Percentiles rank a stretch among this genome's conserved stretches.
Evolutionary conservation across 64 coral and sea anemone species (phyloP).

Genomic region (Montipora efflorescens): DNA sequence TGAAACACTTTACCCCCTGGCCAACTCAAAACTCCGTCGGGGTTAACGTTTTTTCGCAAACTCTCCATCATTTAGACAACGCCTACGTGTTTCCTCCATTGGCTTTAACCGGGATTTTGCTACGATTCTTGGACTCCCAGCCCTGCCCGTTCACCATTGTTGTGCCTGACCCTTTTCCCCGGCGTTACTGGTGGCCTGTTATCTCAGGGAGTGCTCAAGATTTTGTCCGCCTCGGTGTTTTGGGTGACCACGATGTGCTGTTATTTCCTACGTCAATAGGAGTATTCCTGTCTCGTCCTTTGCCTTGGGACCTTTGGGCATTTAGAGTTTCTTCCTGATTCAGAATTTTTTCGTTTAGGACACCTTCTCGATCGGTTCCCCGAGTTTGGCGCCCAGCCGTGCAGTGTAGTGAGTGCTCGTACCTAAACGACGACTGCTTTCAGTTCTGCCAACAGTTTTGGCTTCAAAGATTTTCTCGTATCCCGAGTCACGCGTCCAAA

Average conservation of each 20-base stretch:
- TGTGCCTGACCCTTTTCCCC: constrained; percentile 25
- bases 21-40: constrained; percentile 18
- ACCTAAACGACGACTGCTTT: constrained; percentile 65
- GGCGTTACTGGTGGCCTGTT: constrained; percentile 67
- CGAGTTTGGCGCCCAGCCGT: constrained; percentile 64
- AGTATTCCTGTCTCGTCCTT: constrained; percentile 19
- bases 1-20: constrained; percentile 36
- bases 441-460: constrained; percentile 63
- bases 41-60: constrained; percentile 39
- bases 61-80: not conserved
- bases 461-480: not conserved
- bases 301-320: constrained; percentile 63
- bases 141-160: constrained; percentile 50
- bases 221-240: constrained; percentile 22
- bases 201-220: constrained; percentile 46
- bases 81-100: constrained; percentile 37
- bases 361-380: constrained; percentile 26
- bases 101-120: constrained; percentile 3
- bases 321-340: constrained; percentile 52
- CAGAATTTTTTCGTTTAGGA: not conserved
- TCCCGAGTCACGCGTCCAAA: not conserved
- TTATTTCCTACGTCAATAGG: constrained; percentile 38
- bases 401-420: constrained; percentile 43
- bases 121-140: constrained; percentile 6
- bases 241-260: constrained; percentile 21